A percentile compares a stretch with the other conserved stretches of the same genome.
Evolutionary conservation across 2,888 invertebrate genomes (phyloP).

Genomic region (Drosophila helvetica): DNA sequence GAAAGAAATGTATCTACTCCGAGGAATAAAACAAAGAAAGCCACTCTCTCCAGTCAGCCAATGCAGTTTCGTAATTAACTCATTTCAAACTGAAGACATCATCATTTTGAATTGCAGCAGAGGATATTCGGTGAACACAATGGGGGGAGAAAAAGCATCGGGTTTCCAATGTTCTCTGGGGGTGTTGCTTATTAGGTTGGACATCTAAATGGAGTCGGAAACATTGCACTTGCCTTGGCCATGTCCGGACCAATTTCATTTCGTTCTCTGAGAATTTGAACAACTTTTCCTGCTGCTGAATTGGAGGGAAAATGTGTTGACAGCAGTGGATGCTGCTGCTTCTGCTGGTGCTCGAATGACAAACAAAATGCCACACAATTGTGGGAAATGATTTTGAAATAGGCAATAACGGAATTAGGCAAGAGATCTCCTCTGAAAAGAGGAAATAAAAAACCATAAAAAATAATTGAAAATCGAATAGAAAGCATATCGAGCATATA

Average conservation of each 20-base stretch:
- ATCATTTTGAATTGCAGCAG: constrained; percentile 20
- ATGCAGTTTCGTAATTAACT: constrained; percentile 26
- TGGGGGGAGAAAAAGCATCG: constrained; percentile 1
- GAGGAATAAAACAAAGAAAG: background rate
- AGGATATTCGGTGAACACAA: constrained; percentile 1
- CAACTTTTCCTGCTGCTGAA: constrained; percentile 6
- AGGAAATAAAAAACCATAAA: constrained; percentile 22
- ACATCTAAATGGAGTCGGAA: constrained; percentile 57
- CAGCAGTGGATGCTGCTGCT: constrained; percentile 23
- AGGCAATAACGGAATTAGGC: constrained; percentile 37
- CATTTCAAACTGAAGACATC: background rate
- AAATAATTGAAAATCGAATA: constrained; percentile 37
- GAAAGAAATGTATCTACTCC: background rate
- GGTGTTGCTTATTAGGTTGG: constrained; percentile 41
- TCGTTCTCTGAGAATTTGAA: constrained; percentile 29
- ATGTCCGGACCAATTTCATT: constrained; percentile 37
- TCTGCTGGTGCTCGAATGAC: constrained; percentile 18
- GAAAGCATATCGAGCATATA: constrained; percentile 25
- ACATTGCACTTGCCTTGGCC: constrained; percentile 33
- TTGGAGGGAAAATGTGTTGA: constrained; percentile 20
- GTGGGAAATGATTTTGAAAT: constrained; percentile 40
- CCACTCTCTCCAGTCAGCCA: background rate
- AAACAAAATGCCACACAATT: constrained; percentile 49
- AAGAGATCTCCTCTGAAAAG: background rate
- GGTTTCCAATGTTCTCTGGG: constrained; percentile 10